Base-by-base conservation (phyloP, 53 echinoderm and acorn worm genomes). In the Paracentrotus lividus region DNA sequence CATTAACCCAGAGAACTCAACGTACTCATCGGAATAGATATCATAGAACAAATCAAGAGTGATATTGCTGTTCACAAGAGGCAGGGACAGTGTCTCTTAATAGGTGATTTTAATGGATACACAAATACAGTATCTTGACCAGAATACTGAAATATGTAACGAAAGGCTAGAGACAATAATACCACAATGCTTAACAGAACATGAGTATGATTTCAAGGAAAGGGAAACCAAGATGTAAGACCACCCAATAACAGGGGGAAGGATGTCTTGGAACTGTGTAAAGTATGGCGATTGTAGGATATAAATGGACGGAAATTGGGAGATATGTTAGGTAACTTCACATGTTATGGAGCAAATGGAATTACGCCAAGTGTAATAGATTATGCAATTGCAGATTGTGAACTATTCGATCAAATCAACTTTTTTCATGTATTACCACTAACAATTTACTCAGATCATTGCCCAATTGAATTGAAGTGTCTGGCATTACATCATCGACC, bases 341-440 rank as follows among this genome's bases (percentile, higher is more conserved):
- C 66, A 27, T 29, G 66, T 12, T 66, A 66, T 66, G 66, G 66
- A 66, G 66, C 66, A 66, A 66, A 66, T 66, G 66, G 66, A 29
- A 32, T 32, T 29, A 66, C 66, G 8, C 66, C 26, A 7, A 66
- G 66, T 66, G 66, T 66, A 8, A 66, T 66, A 29, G 26, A 24
- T 9, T 66, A 66, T 66, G 12, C 66, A 7, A 66, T 66, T 29
- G 12, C 31, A 27, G 66, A 66, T 18, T 29, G 66, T 29, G 33
- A 27, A 66, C 31, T 66, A 10, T 66, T 29, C 33, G 66, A 9
- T 9, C 66, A 66, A 27, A 24, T 66, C 66, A 66, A 8, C 26
- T 64, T 64, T 64, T 64, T 16, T 16, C 64, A 64, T 16, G 18
- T 64, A 13, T 16, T 64, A 26, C 64, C 64, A 9, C 64, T 64